Conservation (phyloP, 2,113 vertebrate genomes). For the Phainopepla nitens region DNA sequence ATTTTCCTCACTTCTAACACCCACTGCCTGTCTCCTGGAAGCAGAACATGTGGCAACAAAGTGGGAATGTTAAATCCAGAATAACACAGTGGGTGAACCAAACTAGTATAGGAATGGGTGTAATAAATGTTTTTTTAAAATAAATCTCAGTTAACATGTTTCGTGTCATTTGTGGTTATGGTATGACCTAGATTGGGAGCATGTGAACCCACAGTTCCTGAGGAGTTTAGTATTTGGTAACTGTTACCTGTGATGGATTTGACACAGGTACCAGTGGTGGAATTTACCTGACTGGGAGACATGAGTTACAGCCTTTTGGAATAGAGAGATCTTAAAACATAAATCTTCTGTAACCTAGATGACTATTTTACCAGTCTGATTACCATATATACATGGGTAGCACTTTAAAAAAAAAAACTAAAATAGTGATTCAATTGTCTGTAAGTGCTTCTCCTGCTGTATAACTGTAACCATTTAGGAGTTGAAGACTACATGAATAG, state of each 20-base stretch:
- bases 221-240: background rate
- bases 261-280: accelerated
- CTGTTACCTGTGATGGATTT: background rate
- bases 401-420: background rate
- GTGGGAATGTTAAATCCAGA: background rate
- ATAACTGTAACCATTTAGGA: background rate
- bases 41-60: background rate
- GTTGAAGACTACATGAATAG: background rate
- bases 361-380: background rate
- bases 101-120: background rate
- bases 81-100: background rate
- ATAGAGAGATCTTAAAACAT: background rate
- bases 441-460: background rate
- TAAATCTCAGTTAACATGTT: background rate
- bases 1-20: background rate
- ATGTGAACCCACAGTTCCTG: background rate
- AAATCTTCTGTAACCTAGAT: background rate
- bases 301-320: background rate
- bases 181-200: background rate
- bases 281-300: background rate
- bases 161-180: background rate
- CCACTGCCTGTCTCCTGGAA: background rate
- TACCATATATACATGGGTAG: background rate
- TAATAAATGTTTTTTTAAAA: background rate
- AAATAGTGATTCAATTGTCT: background rate